Base-by-base conservation (phyloP, 2,888 invertebrate genomes). In the Himalopsyche kuldschensis region DNA sequence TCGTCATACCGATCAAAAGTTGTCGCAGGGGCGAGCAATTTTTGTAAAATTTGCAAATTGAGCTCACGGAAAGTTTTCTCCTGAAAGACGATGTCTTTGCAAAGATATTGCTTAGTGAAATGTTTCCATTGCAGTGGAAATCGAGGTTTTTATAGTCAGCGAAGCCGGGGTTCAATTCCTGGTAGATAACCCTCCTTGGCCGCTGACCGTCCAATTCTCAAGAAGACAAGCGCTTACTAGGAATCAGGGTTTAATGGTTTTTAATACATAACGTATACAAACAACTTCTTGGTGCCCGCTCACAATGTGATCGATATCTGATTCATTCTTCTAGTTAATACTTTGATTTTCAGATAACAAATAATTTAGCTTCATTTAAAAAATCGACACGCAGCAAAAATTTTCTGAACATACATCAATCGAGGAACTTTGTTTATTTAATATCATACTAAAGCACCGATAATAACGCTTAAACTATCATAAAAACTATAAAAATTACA, bases 191-290 rank as follows among this genome's bases (percentile, higher is more conserved):
- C 86, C 86, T 85, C 85, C 82, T 85, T 83, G 84, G 81, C 82
- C 48, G 79, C 82, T 80, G 84, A 85, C 82, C 82, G 85, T 79
- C 84, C 82, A 84, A 84, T 86, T 86, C 86, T 82, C 82, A 82
- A 77, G 86, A 86, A 86, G 85, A 85, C 78, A 81, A 82, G 84
- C 79, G 80, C 85, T 82, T 86, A 86, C 86, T 85, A 85, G 85
- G 86, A 86, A 86, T 85, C 86, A 82, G 85, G 84, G 84, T 85
- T 84, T 85, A 86, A 85, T 86, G 85, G 79, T 82, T 82, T 85
- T 85, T 75, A 84, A 86, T 85, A 69, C 69, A 69, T 69, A 69
- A 69, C 69, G 69, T 69, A 69, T 69, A 81, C 69, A 75, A 79
- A 80, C 79, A 85, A 55, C 69, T 27, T 69, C 69, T 69, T 69